Percentiles rank a stretch among this genome's conserved stretches.
Evolutionary conservation across 2,113 vertebrate species (phyloP).

Genomic region (Cercocebus atys): DNA sequence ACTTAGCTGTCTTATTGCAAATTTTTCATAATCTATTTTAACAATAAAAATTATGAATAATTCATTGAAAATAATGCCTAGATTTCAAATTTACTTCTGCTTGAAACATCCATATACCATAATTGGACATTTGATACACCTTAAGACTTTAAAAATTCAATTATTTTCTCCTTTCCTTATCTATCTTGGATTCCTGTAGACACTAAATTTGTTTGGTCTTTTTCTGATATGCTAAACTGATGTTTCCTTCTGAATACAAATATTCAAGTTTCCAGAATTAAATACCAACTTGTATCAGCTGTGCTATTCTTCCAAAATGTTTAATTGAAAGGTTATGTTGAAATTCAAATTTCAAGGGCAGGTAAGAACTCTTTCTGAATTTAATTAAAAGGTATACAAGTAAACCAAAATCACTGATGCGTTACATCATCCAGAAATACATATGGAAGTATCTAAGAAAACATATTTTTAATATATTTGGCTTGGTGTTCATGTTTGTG

Average conservation of each 20-base stretch:
- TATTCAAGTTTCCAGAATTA: background rate
- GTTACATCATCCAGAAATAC: background rate
- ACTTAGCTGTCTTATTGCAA: background rate
- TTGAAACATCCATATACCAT: background rate
- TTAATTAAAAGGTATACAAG: background rate
- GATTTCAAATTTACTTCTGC: background rate
- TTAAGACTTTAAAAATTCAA: background rate
- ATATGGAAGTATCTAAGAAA: background rate
- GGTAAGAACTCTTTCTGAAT: background rate
- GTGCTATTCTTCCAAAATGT: background rate
- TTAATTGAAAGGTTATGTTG: background rate
- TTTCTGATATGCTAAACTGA: background rate
- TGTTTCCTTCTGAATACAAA: slow-evolving; percentile 2
- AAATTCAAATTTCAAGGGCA: background rate
- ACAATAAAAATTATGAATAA: slow-evolving; percentile 22
- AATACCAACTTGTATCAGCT: background rate
- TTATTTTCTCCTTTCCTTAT: background rate
- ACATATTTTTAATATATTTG: background rate
- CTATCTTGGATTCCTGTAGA: background rate
- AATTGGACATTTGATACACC: background rate
- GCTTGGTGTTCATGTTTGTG: background rate
- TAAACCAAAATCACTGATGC: background rate
- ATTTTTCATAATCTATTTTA: slow-evolving; percentile 24
- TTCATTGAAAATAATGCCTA: background rate
- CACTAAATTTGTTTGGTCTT: background rate